Evolutionary conservation across 2,888 invertebrate genomes (phyloP).

Genomic region (Mimas tiliae): DNA sequence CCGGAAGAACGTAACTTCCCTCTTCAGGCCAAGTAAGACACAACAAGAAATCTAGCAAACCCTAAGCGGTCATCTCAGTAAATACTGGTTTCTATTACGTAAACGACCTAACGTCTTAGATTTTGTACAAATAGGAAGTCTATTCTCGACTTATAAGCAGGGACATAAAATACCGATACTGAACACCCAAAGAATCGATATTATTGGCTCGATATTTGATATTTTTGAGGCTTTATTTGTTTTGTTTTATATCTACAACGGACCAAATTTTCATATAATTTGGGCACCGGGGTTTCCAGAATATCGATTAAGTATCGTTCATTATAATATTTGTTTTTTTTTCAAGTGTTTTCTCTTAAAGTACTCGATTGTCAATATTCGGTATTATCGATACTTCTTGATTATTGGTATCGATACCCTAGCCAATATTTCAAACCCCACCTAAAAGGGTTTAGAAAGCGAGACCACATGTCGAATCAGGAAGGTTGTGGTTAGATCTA

Average conservation of each 20-base stretch:
- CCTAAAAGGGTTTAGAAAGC: constrained; percentile 13
- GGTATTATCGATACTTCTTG: too few relatives aligned
- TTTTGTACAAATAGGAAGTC: constrained; percentile 21
- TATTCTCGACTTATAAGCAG: not conserved
- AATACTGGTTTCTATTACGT: constrained; percentile 5
- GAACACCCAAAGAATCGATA: not conserved
- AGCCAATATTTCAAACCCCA: too few relatives aligned
- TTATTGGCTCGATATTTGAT: not conserved
- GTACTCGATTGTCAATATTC: too few relatives aligned
- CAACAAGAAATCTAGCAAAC: constrained; percentile 8
- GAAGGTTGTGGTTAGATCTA: not conserved
- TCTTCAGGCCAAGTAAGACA: not conserved
- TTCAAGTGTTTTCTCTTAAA: too few relatives aligned
- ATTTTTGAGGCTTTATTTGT: not conserved
- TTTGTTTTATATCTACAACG: too few relatives aligned
- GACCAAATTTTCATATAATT: too few relatives aligned
- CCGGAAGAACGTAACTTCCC: not conserved
- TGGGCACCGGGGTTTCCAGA: too few relatives aligned
- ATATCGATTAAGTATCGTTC: too few relatives aligned
- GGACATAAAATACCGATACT: not conserved
- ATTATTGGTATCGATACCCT: too few relatives aligned
- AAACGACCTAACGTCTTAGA: not conserved
- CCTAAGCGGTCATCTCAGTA: not conserved
- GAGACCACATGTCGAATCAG: constrained; percentile 14
- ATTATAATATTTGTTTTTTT: too few relatives aligned